Percentiles rank a stretch among this genome's conserved stretches.
phyloP scores from a whole-genome alignment of 2,113 vertebrate genomes.

The Hirundichthys speculiger region DNA sequence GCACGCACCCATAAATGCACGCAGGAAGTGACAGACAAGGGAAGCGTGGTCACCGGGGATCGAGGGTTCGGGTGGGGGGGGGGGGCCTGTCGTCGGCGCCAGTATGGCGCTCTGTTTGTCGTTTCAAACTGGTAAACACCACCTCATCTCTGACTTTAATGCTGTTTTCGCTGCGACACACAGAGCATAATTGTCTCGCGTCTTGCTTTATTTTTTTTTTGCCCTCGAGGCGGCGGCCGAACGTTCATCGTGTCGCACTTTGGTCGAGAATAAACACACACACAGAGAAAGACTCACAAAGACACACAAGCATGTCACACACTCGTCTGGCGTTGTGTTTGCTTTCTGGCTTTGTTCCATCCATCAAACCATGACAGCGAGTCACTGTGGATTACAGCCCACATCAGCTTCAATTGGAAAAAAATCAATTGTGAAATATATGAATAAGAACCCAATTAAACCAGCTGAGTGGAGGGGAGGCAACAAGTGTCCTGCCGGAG shows the following conservation, averaged over 20 bases:
- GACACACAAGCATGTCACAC: slow-evolving; percentile 41
- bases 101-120: slow-evolving; percentile 56
- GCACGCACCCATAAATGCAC: slow-evolving; percentile 60
- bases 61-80: not conserved
- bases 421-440: slow-evolving; percentile 78
- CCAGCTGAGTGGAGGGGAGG: slow-evolving; percentile 45
- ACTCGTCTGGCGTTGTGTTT: slow-evolving; percentile 70
- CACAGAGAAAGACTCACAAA: slow-evolving; percentile 6
- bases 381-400: slow-evolving; percentile 77
- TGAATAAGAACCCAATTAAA: slow-evolving; percentile 73
- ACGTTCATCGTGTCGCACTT: slow-evolving; percentile 44
- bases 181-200: slow-evolving; percentile 61
- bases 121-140: slow-evolving; percentile 60
- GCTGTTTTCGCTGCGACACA: slow-evolving; percentile 56
- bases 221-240: slow-evolving; percentile 36
- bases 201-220: slow-evolving; percentile 44
- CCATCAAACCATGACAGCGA: slow-evolving; percentile 76
- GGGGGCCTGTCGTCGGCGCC: slow-evolving; percentile 33
- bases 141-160: slow-evolving; percentile 57
- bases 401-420: slow-evolving; percentile 58
- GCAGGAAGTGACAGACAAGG: slow-evolving; percentile 64
- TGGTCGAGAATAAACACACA: too few species aligned
- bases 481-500: slow-evolving; percentile 77
- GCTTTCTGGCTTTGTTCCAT: slow-evolving; percentile 67
- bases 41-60: slow-evolving; percentile 51